Conservation (phyloP, 2,888 invertebrate genomes). For the Tillus elongatus region DNA sequence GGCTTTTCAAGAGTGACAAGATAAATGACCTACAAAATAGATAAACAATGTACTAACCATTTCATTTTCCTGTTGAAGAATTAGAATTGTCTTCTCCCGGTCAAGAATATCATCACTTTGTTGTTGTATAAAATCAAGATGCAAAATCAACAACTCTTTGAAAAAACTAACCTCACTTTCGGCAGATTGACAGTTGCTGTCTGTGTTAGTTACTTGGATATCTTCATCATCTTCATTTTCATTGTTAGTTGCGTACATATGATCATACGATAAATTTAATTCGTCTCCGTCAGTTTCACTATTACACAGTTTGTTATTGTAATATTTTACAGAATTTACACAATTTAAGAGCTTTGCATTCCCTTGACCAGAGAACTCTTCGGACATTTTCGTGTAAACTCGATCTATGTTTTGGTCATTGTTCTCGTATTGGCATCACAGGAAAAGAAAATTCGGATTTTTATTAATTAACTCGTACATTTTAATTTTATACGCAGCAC, state of each 20-base stretch:
- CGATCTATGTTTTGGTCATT: slow-evolving; percentile 42
- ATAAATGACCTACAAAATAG: no score
- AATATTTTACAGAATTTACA: slow-evolving; percentile 29
- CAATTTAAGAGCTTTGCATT: slow-evolving; percentile 34
- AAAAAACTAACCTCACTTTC: slow-evolving; percentile 57
- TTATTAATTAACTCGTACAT: no score
- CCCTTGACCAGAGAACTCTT: slow-evolving; percentile 37
- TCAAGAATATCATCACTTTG: slow-evolving; percentile 75
- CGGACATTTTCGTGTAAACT: slow-evolving; percentile 43
- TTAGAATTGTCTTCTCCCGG: slow-evolving; percentile 67
- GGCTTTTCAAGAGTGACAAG: no score
- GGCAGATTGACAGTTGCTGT: slow-evolving; percentile 37
- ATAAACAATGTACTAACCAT: no score
- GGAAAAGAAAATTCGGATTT: no score
- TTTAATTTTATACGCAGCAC: no score
- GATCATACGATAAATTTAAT: slow-evolving; percentile 59
- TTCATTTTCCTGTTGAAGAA: slow-evolving; percentile 68
- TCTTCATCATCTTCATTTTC: slow-evolving; percentile 24
- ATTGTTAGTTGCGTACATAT: slow-evolving; percentile 59
- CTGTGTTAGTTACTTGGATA: slow-evolving; percentile 19
- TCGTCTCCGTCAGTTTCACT: slow-evolving; percentile 41
- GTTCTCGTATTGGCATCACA: no score
- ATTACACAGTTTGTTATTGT: slow-evolving; percentile 21
- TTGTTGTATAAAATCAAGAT: slow-evolving; percentile 82
- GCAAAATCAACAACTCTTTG: slow-evolving; percentile 71